Base-by-base conservation (phyloP, 1,140 invertebrate species). In the Tetramorium alpestre region DNA sequence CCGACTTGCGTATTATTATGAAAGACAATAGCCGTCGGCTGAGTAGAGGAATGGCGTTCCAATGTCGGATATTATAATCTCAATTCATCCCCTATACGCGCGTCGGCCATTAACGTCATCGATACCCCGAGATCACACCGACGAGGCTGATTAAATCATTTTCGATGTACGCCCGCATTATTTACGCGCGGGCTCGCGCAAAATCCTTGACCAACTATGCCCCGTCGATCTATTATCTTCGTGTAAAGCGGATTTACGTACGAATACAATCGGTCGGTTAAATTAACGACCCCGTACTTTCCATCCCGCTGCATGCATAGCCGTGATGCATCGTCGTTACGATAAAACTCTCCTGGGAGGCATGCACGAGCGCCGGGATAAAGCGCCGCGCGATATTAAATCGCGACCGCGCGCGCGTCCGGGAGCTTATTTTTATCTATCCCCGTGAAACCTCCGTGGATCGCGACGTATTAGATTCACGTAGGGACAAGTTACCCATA, bases 381-480 rank as follows among this genome's bases (percentile, higher is more conserved):
- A 72, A 87, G 51, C 44, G 56, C 28, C 49, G 80, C 41, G 82
- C 41, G 82, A 85, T 78, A 85, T 87, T 85, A 87, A 85, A 87
- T 85, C 82, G 87, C 75, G 65, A 41, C 85, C 56, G 33, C 33
- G 33, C 33, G 33, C 65, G 65, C 64, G 62, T 54, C 18, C 60
- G n/a, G 56, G n/a, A 54, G 60, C 38, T 72, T 65, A 86, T 88
- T 88, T 88, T 78, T 88, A 86, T 88, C 44, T 64, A 64, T 33
- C 28, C 33, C 54, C 51, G 64, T 78, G 60, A 72, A 60, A 56
- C 13, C 25, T 18, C 72, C 8, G 33, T 69, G n/a, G 25, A 77
- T 88, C 67, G 73, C 47, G 49, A 38, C 60, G 70, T 62, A 67
- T 78, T 77, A 77, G 64, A 72, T 60, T 33, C 49, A 78, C 38